A percentile compares a stretch with the other conserved stretches of the same genome.
Conservation (phyloP, 2,888 invertebrate genomes). For the Morpho deidamia region DNA sequence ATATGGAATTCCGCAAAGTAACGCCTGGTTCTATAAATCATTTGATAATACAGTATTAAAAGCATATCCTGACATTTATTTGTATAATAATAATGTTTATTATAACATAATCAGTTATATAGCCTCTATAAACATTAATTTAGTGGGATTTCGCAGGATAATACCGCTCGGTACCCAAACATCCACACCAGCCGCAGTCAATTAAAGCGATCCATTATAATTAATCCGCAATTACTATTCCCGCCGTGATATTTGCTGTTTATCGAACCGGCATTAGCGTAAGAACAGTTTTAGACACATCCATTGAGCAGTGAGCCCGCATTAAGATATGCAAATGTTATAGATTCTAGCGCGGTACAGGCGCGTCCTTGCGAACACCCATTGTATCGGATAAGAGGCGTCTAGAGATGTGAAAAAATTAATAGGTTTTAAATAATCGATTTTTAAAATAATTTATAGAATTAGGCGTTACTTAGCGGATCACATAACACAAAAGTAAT, state of each 20-base stretch:
- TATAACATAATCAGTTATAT: slow-evolving; percentile 21
- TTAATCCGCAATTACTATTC: slow-evolving; percentile 58
- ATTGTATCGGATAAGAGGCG: slow-evolving; percentile 40
- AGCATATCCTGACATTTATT: neutral
- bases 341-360: slow-evolving; percentile 49
- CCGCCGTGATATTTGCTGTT: slow-evolving; percentile 49
- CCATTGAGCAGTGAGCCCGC: slow-evolving; percentile 30
- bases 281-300: slow-evolving; percentile 30
- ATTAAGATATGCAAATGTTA: slow-evolving; percentile 71
- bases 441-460: no score
- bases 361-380: slow-evolving; percentile 30
- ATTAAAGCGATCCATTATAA: slow-evolving; percentile 54
- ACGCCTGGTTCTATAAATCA: no score
- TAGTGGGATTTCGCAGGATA: slow-evolving; percentile 25
- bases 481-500: no score
- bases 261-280: slow-evolving; percentile 51
- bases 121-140: slow-evolving; percentile 28
- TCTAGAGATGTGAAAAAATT: no score
- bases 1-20: no score
- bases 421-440: no score
- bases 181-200: slow-evolving; percentile 28
- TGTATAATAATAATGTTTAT: slow-evolving; percentile 11
- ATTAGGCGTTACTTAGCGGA: no score
- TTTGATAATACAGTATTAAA: no score
- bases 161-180: slow-evolving; percentile 24